Conservation (phyloP, 1,140 invertebrate genomes). For the Calephelis nemesis region DNA sequence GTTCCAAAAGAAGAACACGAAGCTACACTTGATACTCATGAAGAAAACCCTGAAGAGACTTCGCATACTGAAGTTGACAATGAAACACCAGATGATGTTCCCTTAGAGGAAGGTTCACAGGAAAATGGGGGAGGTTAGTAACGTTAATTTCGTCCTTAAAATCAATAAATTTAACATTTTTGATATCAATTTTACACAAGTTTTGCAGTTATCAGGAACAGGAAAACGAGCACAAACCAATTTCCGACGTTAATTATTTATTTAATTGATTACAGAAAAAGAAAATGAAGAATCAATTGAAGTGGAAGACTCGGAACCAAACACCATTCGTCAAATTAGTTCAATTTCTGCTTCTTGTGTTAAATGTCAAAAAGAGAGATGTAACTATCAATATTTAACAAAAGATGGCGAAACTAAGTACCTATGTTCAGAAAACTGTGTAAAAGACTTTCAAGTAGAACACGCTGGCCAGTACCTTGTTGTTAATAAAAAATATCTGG, state of each 20-base stretch:
- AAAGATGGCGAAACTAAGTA: slow-evolving; percentile 55
- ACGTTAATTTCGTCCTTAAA: background rate
- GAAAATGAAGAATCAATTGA: slow-evolving; percentile 57
- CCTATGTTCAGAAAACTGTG: slow-evolving; percentile 56
- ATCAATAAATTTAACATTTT: no score
- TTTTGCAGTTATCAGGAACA: no score
- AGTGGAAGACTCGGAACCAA: slow-evolving; percentile 41
- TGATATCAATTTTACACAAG: no score
- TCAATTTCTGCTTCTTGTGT: slow-evolving; percentile 53
- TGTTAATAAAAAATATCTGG: slow-evolving; percentile 58
- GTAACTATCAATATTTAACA: slow-evolving; percentile 43
- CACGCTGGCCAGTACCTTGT: slow-evolving; percentile 53
- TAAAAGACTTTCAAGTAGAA: slow-evolving; percentile 44
- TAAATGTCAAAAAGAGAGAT: slow-evolving; percentile 52
- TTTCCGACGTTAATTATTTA: no score
- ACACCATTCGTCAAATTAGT: slow-evolving; percentile 55
- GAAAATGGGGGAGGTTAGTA: slow-evolving; percentile 36
- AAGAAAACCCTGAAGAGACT: slow-evolving; percentile 11
- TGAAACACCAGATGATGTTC: slow-evolving; percentile 20
- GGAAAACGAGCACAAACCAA: no score
- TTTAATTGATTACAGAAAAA: slow-evolving; percentile 50
- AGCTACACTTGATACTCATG: slow-evolving; percentile 21
- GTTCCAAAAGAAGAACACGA: slow-evolving; percentile 53
- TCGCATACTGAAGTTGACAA: background rate
- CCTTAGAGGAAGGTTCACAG: slow-evolving; percentile 31